These are phyloP conservation scores for Bucco capensis DNA, from an alignment of 2,113 vertebrate species.

Conservation along the genomic window DNA sequence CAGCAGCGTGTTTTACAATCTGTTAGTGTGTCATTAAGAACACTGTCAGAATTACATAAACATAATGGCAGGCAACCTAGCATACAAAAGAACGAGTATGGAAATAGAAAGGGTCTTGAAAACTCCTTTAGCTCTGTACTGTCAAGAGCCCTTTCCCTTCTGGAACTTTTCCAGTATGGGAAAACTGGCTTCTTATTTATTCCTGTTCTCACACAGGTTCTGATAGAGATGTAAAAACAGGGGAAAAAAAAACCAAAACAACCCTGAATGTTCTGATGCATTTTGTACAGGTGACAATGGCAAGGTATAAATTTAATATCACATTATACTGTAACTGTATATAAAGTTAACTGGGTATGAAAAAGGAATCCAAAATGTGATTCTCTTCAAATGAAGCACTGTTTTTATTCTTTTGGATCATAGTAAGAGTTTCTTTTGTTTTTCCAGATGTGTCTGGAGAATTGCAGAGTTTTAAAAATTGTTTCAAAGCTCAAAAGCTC, in stretches of 20 bases:
- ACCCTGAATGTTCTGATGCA: background rate
- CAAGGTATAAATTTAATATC: background rate
- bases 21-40: constrained; percentile 99
- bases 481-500: background rate
- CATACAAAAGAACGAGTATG: constrained; percentile 74
- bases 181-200: background rate
- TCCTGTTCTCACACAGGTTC: background rate
- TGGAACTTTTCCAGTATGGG: constrained; percentile 42
- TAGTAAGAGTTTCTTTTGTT: background rate
- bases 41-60: constrained; percentile 91
- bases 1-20: constrained; percentile 99
- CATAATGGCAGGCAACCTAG: constrained; percentile 83
- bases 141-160: constrained; percentile 59
- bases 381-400: background rate
- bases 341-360: background rate
- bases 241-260: background rate
- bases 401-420: background rate
- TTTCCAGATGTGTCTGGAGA: background rate
- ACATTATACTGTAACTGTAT: background rate
- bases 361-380: constrained; percentile 3
- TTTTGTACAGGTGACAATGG: background rate
- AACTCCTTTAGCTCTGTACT: constrained; percentile 65
- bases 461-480: background rate
- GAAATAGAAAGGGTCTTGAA: constrained; percentile 71
- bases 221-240: background rate